A percentile compares a stretch with the other conserved stretches of the same genome.
phyloP scores from a whole-genome alignment of 2,113 vertebrate genomes.

The Nothoprocta pentlandii region DNA sequence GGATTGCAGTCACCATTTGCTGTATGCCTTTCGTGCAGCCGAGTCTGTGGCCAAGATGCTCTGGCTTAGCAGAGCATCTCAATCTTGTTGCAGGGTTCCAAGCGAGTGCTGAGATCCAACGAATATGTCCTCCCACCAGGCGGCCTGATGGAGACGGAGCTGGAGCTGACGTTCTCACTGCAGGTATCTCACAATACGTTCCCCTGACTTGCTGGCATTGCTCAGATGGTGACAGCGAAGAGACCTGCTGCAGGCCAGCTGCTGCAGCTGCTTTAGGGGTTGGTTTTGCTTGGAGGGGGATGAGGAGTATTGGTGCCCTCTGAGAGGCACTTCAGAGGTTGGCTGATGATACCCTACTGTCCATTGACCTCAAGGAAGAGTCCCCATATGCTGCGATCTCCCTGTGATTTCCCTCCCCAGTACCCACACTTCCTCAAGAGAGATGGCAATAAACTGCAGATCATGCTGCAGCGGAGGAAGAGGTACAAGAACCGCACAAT shows the following conservation, averaged over 20 bases:
- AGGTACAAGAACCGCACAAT: constrained; percentile 96
- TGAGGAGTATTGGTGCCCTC: not conserved
- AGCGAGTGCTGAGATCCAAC: constrained; percentile 93
- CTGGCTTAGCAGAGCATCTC: not conserved
- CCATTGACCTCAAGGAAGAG: not conserved
- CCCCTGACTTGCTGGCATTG: not conserved
- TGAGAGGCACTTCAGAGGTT: not conserved
- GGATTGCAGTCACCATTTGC: not conserved
- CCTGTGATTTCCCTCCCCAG: constrained; percentile 68
- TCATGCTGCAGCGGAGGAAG: constrained; percentile 94
- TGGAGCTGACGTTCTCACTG: constrained; percentile 95
- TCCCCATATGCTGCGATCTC: not conserved
- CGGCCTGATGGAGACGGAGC: constrained; percentile 93
- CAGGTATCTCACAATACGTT: constrained; percentile 82
- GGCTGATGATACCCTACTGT: not conserved
- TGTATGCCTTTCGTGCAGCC: not conserved
- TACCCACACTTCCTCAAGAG: constrained; percentile 97
- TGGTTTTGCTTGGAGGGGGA: not conserved
- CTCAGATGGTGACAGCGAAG: not conserved
- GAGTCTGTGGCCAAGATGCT: not conserved
- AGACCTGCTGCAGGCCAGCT: not conserved
- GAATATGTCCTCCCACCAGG: constrained; percentile 95
- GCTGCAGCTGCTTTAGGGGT: not conserved
- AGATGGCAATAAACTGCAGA: constrained; percentile 96
- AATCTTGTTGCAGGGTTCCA: constrained; percentile 86